Conservation (phyloP, 2,797 vertebrate genomes). For the Chelmon rostratus region DNA sequence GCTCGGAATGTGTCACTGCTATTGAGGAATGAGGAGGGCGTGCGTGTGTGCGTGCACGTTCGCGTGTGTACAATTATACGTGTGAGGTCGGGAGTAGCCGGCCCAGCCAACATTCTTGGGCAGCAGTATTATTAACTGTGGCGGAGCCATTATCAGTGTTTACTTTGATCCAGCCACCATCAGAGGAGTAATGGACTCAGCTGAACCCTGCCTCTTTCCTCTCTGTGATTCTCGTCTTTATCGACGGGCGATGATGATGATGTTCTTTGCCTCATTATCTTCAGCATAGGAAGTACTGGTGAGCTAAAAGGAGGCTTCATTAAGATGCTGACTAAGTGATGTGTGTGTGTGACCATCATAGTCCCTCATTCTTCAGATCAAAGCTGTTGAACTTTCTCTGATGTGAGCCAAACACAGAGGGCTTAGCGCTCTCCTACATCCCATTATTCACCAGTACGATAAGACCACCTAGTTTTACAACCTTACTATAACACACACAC, state of each 20-base stretch:
- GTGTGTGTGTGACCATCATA: slow-evolving; percentile 26
- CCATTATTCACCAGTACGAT: slow-evolving; percentile 66
- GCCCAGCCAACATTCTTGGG: slow-evolving; percentile 77
- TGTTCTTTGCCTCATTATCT: slow-evolving; percentile 54
- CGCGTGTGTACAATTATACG: slow-evolving; percentile 59
- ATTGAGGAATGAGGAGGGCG: slow-evolving; percentile 74
- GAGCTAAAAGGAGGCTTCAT: slow-evolving; percentile 3
- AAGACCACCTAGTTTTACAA: slow-evolving; percentile 71
- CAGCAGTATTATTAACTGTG: slow-evolving; percentile 80
- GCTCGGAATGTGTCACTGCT: slow-evolving; percentile 78
- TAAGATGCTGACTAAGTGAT: slow-evolving; percentile 34
- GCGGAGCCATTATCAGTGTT: slow-evolving; percentile 80
- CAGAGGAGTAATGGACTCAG: slow-evolving; percentile 70
- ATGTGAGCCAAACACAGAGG: slow-evolving; percentile 41
- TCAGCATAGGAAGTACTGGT: slow-evolving; percentile 3
- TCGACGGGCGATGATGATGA: slow-evolving; percentile 33
- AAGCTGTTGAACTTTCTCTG: slow-evolving; percentile 44
- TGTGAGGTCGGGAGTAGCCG: slow-evolving; percentile 81
- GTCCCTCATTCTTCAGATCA: slow-evolving; percentile 30
- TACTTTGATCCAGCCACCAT: slow-evolving; percentile 78
- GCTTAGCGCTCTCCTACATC: slow-evolving; percentile 40
- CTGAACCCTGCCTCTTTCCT: slow-evolving; percentile 66
- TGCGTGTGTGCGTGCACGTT: slow-evolving; percentile 11
- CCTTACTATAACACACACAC: slow-evolving; percentile 28
- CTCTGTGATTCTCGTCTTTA: slow-evolving; percentile 56